A percentile compares a stretch with the other conserved stretches of the same genome.
phyloP scores from a whole-genome alignment of 2,113 vertebrate species.

The Columbina picui region DNA sequence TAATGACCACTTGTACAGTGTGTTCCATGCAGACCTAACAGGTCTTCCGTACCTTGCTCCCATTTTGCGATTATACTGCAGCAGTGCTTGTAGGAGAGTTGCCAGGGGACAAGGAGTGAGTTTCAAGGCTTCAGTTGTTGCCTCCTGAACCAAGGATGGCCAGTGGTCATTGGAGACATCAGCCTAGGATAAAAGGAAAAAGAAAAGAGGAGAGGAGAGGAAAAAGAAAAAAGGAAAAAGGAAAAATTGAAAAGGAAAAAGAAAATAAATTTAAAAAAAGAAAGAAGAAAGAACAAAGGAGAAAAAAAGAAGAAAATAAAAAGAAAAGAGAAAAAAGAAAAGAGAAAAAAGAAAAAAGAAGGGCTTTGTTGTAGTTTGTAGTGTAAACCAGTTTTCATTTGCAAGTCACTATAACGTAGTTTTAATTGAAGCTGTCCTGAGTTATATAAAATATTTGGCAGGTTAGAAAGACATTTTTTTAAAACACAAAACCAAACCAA shows the following conservation, averaged over 20 bases:
- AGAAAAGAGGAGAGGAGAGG: rapidly evolving
- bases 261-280: neutral
- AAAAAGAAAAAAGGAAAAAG: neutral
- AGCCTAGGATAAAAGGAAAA: slow-evolving; percentile 69
- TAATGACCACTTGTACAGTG: rapidly evolving
- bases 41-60: slow-evolving; percentile 79
- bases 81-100: slow-evolving; percentile 87
- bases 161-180: slow-evolving; percentile 82
- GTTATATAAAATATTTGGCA: neutral
- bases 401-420: neutral
- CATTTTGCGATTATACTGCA: slow-evolving; percentile 89
- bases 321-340: neutral
- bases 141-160: slow-evolving; percentile 89
- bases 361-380: neutral
- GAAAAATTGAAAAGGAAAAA: too few relatives aligned
- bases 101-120: slow-evolving; percentile 85
- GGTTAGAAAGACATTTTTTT: neutral
- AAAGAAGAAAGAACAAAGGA: neutral
- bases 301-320: neutral
- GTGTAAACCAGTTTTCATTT: neutral
- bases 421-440: neutral
- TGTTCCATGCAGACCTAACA: neutral
- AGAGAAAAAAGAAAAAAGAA: rapidly evolving
- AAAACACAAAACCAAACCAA: neutral
- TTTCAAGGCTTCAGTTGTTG: slow-evolving; percentile 89